Percentiles rank a stretch among this genome's conserved stretches.
phyloP scores from a whole-genome alignment of 2,113 vertebrate genomes.

The Seriola rivoliana region DNA sequence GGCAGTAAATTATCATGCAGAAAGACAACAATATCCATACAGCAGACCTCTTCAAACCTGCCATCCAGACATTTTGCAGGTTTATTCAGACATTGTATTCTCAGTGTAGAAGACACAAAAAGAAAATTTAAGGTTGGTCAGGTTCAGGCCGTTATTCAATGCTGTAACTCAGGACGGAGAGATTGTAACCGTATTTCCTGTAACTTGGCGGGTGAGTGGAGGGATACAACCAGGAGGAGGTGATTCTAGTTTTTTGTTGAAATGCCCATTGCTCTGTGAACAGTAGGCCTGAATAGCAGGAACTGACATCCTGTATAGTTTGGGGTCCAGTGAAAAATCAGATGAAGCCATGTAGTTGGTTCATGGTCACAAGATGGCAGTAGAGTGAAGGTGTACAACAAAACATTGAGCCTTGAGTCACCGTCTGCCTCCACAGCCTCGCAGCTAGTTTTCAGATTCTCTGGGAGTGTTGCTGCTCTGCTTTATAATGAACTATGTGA shows the following conservation, averaged over 20 bases:
- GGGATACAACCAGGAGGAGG: too few species aligned
- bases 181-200: too few species aligned
- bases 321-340: not conserved
- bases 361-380: constrained; percentile 41
- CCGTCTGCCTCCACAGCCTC: not conserved
- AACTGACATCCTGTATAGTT: not conserved
- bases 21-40: not conserved
- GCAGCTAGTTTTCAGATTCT: not conserved
- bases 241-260: not conserved
- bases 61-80: too few species aligned
- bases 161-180: too few species aligned
- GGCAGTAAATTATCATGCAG: too few species aligned
- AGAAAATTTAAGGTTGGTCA: too few species aligned
- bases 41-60: not conserved
- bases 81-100: too few species aligned
- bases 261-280: not conserved
- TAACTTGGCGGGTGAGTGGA: too few species aligned
- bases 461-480: not conserved
- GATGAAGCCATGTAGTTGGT: not conserved
- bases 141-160: too few species aligned
- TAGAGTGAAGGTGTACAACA: constrained; percentile 1
- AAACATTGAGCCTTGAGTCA: too few species aligned
- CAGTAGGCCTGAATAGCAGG: not conserved
- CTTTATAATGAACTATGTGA: not conserved
- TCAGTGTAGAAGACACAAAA: too few species aligned